phyloP scores from a whole-genome alignment of 1,140 invertebrate species.

The Drosophila sucinea region DNA sequence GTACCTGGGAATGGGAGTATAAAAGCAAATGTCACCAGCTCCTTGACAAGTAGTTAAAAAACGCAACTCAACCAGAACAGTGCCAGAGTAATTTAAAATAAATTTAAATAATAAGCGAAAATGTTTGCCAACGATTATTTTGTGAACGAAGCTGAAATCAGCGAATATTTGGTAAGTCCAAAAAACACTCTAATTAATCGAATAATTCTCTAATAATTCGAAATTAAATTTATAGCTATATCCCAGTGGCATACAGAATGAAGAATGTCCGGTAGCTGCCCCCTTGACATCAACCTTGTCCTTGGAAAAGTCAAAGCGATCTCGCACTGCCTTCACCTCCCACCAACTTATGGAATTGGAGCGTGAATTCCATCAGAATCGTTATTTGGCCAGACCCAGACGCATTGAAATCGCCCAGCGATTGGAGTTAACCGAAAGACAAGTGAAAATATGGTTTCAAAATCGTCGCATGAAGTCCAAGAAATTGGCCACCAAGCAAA shows the following conservation, averaged over 20 bases:
- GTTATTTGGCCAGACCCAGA: constrained; percentile 91
- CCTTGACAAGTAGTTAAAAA: constrained; percentile 65
- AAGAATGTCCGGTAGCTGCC: constrained; percentile 6
- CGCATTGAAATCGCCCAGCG: constrained; percentile 90
- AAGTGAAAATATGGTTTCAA: constrained; percentile 95
- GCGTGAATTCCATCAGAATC: constrained; percentile 85
- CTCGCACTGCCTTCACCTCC: constrained; percentile 91
- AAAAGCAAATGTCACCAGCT: constrained; percentile 49
- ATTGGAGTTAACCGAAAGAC: constrained; percentile 90
- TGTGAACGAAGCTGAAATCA: constrained; percentile 6
- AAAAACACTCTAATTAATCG: background rate
- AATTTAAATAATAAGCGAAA: constrained; percentile 22
- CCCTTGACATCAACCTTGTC: background rate
- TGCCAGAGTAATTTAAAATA: constrained; percentile 1
- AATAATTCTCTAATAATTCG: no score
- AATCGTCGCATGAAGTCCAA: constrained; percentile 78
- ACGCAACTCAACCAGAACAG: constrained; percentile 42
- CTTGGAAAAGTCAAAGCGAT: constrained; percentile 64
- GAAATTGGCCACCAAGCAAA: constrained; percentile 46
- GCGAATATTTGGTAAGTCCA: constrained; percentile 28
- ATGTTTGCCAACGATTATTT: constrained; percentile 42
- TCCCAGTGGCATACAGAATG: background rate
- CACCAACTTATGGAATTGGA: constrained; percentile 88
- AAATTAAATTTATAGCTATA: constrained; percentile 8
- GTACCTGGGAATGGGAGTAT: constrained; percentile 54